Evolutionary conservation across 1,140 invertebrate species (phyloP).

Genomic region (Orius insidiosus): DNA sequence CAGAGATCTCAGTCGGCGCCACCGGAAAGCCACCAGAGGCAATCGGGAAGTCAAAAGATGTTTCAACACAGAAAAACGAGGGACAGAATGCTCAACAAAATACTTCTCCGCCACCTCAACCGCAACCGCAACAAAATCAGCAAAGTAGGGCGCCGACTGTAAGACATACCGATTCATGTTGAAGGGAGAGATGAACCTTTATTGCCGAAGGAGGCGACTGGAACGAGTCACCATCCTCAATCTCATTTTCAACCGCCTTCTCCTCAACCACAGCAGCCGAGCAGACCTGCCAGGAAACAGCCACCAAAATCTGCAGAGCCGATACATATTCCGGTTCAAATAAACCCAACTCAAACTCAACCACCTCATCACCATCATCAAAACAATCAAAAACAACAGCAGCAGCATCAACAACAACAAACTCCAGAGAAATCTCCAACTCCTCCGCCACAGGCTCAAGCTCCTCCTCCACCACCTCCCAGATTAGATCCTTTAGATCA

Average conservation of each 20-base stretch:
- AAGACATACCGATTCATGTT: conserved; percentile 70
- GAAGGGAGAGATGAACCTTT: conserved; percentile 42
- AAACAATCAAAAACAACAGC: conserved; percentile 14
- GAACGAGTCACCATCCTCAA: not conserved
- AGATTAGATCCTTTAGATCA: conserved; percentile 22
- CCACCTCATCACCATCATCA: conserved; percentile 23
- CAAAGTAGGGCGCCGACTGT: not conserved
- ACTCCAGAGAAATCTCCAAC: conserved; percentile 9
- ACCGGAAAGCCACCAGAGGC: conserved; percentile 22
- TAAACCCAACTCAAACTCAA: conserved; percentile 19
- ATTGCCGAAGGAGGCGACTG: conserved; percentile 23
- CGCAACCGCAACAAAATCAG: conserved; percentile 20
- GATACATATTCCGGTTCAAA: too few species aligned
- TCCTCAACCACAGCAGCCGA: conserved; percentile 23
- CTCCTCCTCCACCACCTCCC: conserved; percentile 23
- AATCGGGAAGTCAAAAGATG: conserved; percentile 17
- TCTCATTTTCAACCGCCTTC: conserved; percentile 22
- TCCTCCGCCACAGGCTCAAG: conserved; percentile 16
- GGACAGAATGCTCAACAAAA: conserved; percentile 4
- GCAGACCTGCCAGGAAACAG: conserved; percentile 5
- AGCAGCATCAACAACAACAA: conserved; percentile 15
- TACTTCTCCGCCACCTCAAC: conserved; percentile 15
- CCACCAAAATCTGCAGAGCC: too few species aligned
- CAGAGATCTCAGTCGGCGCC: conserved; percentile 54
- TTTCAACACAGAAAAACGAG: conserved; percentile 11